Evolutionary conservation across 2,797 vertebrate genomes (phyloP).

Genomic region (Tadarida brasiliensis): DNA sequence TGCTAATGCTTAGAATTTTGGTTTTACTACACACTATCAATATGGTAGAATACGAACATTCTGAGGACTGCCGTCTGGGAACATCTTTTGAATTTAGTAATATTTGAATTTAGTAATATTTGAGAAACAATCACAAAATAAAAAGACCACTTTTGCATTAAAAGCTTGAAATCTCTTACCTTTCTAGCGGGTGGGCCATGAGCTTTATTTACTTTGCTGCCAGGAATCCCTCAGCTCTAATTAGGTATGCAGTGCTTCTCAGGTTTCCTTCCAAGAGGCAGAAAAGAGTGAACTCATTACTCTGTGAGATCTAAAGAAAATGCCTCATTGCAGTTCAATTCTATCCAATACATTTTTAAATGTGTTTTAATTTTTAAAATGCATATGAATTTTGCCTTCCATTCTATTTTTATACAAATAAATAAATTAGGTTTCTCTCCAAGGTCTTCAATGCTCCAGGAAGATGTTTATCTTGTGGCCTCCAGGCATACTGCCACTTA

Average conservation of each 20-base stretch:
- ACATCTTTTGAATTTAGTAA: conserved; percentile 33
- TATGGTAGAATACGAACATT: neutral
- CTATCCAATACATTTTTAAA: neutral
- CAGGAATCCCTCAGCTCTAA: conserved; percentile 59
- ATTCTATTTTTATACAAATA: conserved; percentile 2
- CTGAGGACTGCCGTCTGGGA: neutral
- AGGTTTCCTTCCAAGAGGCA: conserved; percentile 66
- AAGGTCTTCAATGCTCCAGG: conserved; percentile 42
- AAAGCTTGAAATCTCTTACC: conserved; percentile 70
- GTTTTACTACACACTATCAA: conserved; percentile 16
- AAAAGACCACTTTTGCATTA: conserved; percentile 49
- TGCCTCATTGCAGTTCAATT: neutral
- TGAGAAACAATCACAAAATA: conserved; percentile 25
- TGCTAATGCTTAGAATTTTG: neutral
- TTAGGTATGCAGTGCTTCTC: conserved; percentile 31
- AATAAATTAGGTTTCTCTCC: conserved; percentile 11
- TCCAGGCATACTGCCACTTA: neutral
- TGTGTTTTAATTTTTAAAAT: conserved; percentile 53
- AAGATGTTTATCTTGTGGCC: conserved; percentile 1
- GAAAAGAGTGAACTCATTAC: conserved; percentile 42
- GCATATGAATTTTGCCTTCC: neutral
- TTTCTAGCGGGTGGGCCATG: conserved; percentile 78
- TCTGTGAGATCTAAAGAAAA: conserved; percentile 1
- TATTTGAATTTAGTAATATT: conserved; percentile 1
- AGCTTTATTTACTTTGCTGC: conserved; percentile 67